A percentile compares a stretch with the other conserved stretches of the same genome.
Evolutionary conservation across 2,888 invertebrate species (phyloP).

Genomic region (Micropterix aruncella): DNA sequence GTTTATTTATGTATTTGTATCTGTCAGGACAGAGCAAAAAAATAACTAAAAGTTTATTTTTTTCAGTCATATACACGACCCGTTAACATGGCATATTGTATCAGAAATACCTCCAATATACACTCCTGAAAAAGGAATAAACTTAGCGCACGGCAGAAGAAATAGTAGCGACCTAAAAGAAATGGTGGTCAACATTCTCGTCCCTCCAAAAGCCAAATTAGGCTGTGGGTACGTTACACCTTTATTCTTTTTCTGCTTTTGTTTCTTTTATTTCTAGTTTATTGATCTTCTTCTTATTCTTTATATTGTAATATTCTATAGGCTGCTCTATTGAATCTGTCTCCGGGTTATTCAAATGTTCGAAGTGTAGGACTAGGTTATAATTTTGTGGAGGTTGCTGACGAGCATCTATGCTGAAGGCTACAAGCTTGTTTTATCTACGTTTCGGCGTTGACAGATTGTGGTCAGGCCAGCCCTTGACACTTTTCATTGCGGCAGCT

Average conservation of each 20-base stretch:
- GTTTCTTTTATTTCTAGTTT: background rate
- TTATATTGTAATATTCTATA: too few species aligned
- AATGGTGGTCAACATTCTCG: conserved; percentile 61
- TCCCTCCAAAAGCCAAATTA: conserved; percentile 68
- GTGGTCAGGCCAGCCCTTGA: too few species aligned
- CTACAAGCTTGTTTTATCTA: too few species aligned
- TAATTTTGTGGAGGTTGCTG: too few species aligned
- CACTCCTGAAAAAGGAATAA: conserved; percentile 35
- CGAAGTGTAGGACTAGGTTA: too few species aligned
- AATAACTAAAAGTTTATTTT: too few species aligned
- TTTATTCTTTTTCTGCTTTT: background rate
- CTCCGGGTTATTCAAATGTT: too few species aligned
- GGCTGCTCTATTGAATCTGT: too few species aligned
- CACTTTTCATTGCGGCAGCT: too few species aligned
- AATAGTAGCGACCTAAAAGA: conserved; percentile 43
- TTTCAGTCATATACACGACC: conserved; percentile 56
- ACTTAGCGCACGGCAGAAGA: conserved; percentile 31
- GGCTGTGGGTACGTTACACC: conserved; percentile 60
- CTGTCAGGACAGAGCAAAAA: background rate
- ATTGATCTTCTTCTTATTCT: background rate
- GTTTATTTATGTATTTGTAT: conserved; percentile 2
- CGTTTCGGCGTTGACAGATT: too few species aligned
- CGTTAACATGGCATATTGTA: conserved; percentile 76
- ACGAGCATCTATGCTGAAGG: too few species aligned
- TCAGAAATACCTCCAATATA: conserved; percentile 38